These are phyloP conservation scores for Astur gentilis DNA, from an alignment of 2,113 vertebrate species.

Conservation along the genomic window DNA sequence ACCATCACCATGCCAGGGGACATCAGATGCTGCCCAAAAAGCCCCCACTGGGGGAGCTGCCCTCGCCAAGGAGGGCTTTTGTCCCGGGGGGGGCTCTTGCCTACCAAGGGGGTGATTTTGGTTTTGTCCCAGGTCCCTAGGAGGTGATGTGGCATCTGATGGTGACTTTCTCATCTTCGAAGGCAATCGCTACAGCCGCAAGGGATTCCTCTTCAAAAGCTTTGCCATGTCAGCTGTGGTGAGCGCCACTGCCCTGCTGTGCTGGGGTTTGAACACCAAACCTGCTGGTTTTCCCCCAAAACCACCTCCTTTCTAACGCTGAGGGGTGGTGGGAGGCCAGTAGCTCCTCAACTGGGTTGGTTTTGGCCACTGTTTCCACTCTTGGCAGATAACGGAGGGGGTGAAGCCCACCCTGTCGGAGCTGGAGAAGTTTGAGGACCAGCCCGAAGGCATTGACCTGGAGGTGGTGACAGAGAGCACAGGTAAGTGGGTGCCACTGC, in stretches of 20 bases:
- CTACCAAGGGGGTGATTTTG: neutral
- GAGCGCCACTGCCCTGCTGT: neutral
- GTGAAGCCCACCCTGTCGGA: constrained; percentile 94
- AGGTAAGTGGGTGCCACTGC: constrained; percentile 42
- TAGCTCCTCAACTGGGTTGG: fast-evolving
- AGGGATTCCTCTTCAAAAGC: constrained; percentile 97
- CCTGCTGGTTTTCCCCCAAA: fast-evolving
- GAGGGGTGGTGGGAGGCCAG: neutral
- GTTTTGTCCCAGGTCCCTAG: constrained; percentile 79
- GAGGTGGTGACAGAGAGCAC: constrained; percentile 94
- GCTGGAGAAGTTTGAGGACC: constrained; percentile 95
- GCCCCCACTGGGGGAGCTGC: fast-evolving
- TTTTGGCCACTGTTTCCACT: fast-evolving
- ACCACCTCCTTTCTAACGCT: fast-evolving
- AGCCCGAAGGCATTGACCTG: constrained; percentile 93
- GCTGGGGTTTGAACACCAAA: too few species aligned
- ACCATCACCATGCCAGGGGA: fast-evolving
- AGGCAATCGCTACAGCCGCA: constrained; percentile 93
- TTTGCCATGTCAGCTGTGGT: constrained; percentile 98
- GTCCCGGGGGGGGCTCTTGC: too few species aligned
- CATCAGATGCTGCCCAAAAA: too few species aligned
- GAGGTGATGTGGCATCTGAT: constrained; percentile 90
- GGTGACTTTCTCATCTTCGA: constrained; percentile 98
- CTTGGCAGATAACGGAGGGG: constrained; percentile 88
- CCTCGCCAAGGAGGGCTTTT: neutral